Percentiles rank a stretch among this genome's conserved stretches.
Conservation (phyloP, 2,113 vertebrate species). For the Alouatta palliata region DNA sequence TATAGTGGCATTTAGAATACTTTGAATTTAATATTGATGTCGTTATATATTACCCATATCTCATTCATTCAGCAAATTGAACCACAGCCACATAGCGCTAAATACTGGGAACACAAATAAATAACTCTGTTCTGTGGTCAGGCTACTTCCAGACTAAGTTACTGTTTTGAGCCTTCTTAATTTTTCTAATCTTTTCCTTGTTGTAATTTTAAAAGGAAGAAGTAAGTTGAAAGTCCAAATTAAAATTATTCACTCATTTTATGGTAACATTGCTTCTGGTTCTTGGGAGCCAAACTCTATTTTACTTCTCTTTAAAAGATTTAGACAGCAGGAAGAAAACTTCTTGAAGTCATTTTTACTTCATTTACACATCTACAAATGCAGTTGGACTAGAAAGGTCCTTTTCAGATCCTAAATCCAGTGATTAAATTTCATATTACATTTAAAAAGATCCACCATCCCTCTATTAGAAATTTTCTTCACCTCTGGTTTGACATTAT, state of each 20-base stretch:
- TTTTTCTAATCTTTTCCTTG: not conserved
- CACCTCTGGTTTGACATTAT: not conserved
- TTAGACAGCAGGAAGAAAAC: not conserved
- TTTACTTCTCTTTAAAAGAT: not conserved
- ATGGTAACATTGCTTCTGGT: constrained; percentile 37
- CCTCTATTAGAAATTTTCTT: not conserved
- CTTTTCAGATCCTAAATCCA: not conserved
- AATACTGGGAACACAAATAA: not conserved
- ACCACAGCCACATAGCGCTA: not conserved
- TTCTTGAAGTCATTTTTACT: constrained; percentile 7
- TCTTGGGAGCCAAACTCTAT: not conserved
- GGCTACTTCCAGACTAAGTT: constrained; percentile 18
- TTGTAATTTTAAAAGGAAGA: constrained; percentile 13
- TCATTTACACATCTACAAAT: constrained; percentile 35
- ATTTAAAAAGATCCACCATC: not conserved
- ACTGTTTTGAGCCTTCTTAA: not conserved
- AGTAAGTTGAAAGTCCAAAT: constrained; percentile 23
- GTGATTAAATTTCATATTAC: constrained; percentile 14
- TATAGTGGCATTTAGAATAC: constrained; percentile 40
- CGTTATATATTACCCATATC: not conserved
- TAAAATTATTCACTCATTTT: not conserved
- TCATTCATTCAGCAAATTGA: not conserved
- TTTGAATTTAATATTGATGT: constrained; percentile 20
- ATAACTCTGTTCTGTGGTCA: constrained; percentile 23
- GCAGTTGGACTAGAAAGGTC: not conserved